Evolutionary conservation across 1,140 invertebrate species (phyloP), one percentile per base, ranked within the genome.

Genomic region (fruit fly (Drosophila melanogaster)): DNA sequence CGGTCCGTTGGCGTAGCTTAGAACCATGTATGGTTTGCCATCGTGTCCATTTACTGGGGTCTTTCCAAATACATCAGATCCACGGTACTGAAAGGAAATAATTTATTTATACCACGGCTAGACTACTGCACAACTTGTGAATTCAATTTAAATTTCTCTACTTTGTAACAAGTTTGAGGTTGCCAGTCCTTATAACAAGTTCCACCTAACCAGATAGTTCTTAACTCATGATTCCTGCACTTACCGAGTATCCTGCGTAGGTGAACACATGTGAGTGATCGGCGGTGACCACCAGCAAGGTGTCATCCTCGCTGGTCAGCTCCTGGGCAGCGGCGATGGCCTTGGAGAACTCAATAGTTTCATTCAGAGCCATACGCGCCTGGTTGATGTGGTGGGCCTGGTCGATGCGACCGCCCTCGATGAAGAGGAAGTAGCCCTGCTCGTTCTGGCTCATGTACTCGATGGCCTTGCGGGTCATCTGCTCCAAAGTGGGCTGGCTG

Each of bases 401-500:
- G 90, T 98, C 97, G 46, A 98, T 97, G 66, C 95, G 94, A 0
- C 95, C 95, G 12, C 95, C 94, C 89, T 95, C 83, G 19, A 94
- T 93, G 76, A 91, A 92, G 30, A 91, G 60, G 72, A 95, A 94
- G 73, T 93, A 96, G 15, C 97, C 97, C 46, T 96, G 94, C 3
- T 74, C 65, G 14, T 24, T 86, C 70, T 95, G 95, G 2, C 93
- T 93, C 24, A 98, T 92, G 8, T 97, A 93, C 81, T 96, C 94
- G 37, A 98, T 96, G 7, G 97, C 97, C 70, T 95, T 95, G 79
- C 94, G 92, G 0, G 96, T 96, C 97, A 98, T 97, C 91, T 98
- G 96, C 46, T 93, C 94, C 3, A 98, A 92, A 2, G 94, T 93
- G 3, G 96, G 96, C 49, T 95, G 93, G 71, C 92, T 93, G 15